Conservation (phyloP, 1,140 invertebrate genomes). For the Drosophila malerkotliana region DNA sequence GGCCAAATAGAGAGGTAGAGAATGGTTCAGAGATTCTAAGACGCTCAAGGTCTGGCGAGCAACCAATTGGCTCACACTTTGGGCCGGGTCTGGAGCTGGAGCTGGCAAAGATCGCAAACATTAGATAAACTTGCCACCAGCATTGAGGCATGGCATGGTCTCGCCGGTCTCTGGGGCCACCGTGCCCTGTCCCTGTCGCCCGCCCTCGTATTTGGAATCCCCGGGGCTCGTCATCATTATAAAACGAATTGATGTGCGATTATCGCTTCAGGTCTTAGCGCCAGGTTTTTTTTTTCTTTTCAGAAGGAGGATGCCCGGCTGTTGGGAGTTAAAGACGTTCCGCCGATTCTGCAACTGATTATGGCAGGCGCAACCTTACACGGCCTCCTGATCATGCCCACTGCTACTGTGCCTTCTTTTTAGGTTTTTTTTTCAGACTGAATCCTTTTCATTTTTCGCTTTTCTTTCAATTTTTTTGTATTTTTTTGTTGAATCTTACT, state of each 20-base stretch:
- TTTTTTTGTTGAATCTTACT: slow-evolving; percentile 24
- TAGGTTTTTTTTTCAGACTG: not conserved
- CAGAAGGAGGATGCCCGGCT: slow-evolving; percentile 8
- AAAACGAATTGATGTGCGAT: slow-evolving; percentile 80
- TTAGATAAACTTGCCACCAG: slow-evolving; percentile 79
- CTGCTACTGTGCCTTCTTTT: slow-evolving; percentile 34
- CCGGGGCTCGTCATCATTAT: slow-evolving; percentile 73
- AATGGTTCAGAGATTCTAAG: slow-evolving; percentile 45
- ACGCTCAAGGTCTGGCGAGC: slow-evolving; percentile 58
- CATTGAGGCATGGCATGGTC: slow-evolving; percentile 36
- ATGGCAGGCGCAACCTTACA: slow-evolving; percentile 66
- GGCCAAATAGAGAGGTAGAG: slow-evolving; percentile 27
- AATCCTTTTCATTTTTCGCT: not conserved
- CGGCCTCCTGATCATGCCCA: slow-evolving; percentile 43
- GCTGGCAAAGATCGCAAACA: slow-evolving; percentile 63
- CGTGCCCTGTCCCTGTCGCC: not conserved
- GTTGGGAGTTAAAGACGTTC: slow-evolving; percentile 18
- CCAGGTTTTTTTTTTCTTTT: slow-evolving; percentile 45
- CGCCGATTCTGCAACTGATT: slow-evolving; percentile 49
- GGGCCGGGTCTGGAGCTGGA: slow-evolving; percentile 12
- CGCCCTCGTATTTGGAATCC: slow-evolving; percentile 6
- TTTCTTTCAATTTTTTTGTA: slow-evolving; percentile 1
- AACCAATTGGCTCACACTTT: slow-evolving; percentile 78
- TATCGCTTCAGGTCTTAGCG: slow-evolving; percentile 78
- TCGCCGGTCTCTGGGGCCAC: slow-evolving; percentile 1